Percentiles rank a stretch among this genome's conserved stretches.
These are phyloP conservation scores for Ibycter americanus DNA, from an alignment of 2,797 vertebrate species.

Conservation along the genomic window DNA sequence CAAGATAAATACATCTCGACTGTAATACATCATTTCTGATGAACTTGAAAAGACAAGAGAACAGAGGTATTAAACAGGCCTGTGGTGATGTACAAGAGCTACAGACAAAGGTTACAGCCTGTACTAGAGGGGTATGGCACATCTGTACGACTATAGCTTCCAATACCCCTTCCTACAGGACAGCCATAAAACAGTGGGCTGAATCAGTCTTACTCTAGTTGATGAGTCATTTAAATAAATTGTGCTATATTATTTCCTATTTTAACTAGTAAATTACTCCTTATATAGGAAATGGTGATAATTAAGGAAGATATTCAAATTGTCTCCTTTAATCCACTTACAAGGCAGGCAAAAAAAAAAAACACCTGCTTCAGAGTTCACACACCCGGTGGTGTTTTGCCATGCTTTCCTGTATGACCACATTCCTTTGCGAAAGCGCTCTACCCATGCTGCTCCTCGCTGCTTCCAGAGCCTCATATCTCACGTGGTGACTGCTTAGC, in stretches of 20 bases:
- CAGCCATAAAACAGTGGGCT: background rate
- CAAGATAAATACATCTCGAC: slow-evolving; percentile 34
- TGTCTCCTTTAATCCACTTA: background rate
- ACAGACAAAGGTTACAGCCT: background rate
- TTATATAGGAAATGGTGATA: background rate
- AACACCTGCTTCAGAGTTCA: background rate
- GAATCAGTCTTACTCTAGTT: background rate
- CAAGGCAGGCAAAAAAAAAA: background rate
- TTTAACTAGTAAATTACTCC: background rate
- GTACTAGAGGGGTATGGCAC: background rate
- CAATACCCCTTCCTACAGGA: background rate
- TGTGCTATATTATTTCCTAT: background rate
- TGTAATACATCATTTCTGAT: background rate
- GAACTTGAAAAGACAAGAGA: background rate
- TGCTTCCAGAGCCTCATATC: background rate
- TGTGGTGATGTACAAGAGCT: background rate
- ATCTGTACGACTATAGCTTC: background rate
- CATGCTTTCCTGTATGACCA: slow-evolving; percentile 18
- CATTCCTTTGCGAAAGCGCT: background rate
- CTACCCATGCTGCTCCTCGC: background rate
- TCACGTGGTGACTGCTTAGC: background rate
- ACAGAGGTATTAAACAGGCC: background rate
- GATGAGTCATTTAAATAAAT: background rate
- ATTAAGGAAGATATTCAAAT: slow-evolving; percentile 9
- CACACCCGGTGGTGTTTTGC: background rate